phyloP scores from a whole-genome alignment of 2,888 invertebrate genomes.

The Sarcophaga rosellei region DNA sequence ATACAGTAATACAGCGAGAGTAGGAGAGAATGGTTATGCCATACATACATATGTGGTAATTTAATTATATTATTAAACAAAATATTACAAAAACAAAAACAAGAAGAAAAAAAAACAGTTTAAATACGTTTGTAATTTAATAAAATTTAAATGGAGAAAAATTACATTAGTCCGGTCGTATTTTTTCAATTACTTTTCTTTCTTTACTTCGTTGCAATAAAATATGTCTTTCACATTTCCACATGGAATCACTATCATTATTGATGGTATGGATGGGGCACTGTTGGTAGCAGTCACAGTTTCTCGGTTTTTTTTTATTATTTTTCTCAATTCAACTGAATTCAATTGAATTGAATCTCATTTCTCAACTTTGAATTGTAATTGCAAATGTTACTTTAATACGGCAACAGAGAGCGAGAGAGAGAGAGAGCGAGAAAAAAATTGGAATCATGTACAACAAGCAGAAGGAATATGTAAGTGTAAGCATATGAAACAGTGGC shows the following conservation, averaged over 20 bases:
- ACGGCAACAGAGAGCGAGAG: neutral
- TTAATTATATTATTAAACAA: neutral
- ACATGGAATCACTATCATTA: conserved; percentile 28
- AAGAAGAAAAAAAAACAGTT: neutral
- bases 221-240: neutral
- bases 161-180: neutral
- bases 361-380: conserved; percentile 51
- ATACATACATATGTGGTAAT: neutral
- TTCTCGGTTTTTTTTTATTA: conserved; percentile 31
- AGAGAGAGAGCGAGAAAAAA: neutral
- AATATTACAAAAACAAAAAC: neutral
- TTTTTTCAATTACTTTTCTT: conserved; percentile 3
- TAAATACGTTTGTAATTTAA: neutral
- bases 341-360: conserved; percentile 41
- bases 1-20: neutral
- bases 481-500: too few relatives aligned
- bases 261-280: neutral
- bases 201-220: neutral
- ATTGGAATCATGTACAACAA: neutral
- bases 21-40: neutral
- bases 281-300: neutral
- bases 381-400: conserved; percentile 60
- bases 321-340: conserved; percentile 44
- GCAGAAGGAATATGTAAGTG: too few relatives aligned
- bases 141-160: neutral